A percentile compares a stretch with the other conserved stretches of the same genome.
Conservation (phyloP, 2,113 vertebrate species). For the Dasyprocta punctata region DNA sequence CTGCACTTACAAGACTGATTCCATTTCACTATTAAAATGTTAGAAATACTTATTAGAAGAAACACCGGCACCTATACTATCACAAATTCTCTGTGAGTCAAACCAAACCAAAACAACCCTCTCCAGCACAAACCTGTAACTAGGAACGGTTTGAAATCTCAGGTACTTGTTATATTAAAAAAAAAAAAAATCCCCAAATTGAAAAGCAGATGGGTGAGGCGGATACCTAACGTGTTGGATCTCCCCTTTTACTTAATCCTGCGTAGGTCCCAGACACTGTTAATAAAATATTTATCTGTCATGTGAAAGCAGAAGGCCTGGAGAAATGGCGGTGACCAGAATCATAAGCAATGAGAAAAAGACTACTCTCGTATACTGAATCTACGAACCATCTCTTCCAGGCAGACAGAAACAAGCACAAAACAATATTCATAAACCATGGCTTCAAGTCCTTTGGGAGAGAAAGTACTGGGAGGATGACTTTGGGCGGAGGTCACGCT, state of each 20-base stretch:
- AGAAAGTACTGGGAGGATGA: rapidly evolving
- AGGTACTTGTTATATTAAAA: not conserved
- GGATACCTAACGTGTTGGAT: rapidly evolving
- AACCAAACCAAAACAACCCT: not conserved
- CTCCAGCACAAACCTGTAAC: not conserved
- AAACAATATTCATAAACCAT: not conserved
- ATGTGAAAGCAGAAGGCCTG: not conserved
- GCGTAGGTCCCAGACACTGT: rapidly evolving
- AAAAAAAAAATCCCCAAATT: not conserved
- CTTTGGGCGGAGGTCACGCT: not conserved
- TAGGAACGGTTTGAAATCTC: not conserved
- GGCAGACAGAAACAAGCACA: not conserved
- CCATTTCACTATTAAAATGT: not conserved
- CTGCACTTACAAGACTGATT: not conserved
- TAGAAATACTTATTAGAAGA: not conserved
- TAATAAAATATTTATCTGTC: not conserved
- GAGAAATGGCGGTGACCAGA: rapidly evolving
- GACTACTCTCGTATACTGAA: rapidly evolving
- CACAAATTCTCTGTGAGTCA: not conserved
- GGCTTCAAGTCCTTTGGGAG: not conserved
- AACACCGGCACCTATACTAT: not conserved
- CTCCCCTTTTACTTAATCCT: not conserved
- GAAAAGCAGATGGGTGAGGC: not conserved
- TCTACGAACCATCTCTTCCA: no score
- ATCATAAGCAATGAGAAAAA: not conserved